These are phyloP conservation scores for Epinotia bilunana DNA, from an alignment of 2,888 invertebrate species.

Conservation along the genomic window DNA sequence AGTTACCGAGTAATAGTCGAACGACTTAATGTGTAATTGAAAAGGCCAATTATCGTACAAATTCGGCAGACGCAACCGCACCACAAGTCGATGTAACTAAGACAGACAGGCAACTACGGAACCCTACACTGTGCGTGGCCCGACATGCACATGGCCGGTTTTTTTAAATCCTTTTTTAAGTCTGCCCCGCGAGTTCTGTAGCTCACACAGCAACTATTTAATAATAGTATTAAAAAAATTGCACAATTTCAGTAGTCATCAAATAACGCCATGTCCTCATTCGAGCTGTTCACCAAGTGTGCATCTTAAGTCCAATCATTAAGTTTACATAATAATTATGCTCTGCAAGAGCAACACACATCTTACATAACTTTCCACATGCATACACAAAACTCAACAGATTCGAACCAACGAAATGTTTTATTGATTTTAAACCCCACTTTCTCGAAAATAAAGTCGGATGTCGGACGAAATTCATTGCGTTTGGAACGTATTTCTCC, in stretches of 20 bases:
- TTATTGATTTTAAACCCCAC: neutral
- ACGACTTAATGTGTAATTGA: too few relatives aligned
- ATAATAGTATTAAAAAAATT: neutral
- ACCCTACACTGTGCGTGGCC: too few relatives aligned
- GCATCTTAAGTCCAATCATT: conserved; percentile 9
- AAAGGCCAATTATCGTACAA: too few relatives aligned
- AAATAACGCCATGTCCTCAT: neutral
- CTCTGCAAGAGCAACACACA: conserved; percentile 1
- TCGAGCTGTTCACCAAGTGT: neutral
- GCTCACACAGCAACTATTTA: too few relatives aligned
- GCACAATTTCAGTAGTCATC: neutral
- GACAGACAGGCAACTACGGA: too few relatives aligned
- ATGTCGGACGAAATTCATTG: neutral
- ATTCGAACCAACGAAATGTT: neutral
- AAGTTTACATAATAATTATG: neutral
- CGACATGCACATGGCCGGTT: too few relatives aligned
- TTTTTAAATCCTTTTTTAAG: too few relatives aligned
- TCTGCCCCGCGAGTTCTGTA: too few relatives aligned
- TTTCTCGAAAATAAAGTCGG: neutral
- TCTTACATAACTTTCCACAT: conserved; percentile 15
- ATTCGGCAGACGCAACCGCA: too few relatives aligned
- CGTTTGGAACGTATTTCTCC: neutral
- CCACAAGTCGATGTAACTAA: too few relatives aligned
- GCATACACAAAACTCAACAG: neutral
- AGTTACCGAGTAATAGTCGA: too few relatives aligned